Evolutionary conservation across 2,113 vertebrate genomes (phyloP).

Genomic region (Erythrocercus mccallii): DNA sequence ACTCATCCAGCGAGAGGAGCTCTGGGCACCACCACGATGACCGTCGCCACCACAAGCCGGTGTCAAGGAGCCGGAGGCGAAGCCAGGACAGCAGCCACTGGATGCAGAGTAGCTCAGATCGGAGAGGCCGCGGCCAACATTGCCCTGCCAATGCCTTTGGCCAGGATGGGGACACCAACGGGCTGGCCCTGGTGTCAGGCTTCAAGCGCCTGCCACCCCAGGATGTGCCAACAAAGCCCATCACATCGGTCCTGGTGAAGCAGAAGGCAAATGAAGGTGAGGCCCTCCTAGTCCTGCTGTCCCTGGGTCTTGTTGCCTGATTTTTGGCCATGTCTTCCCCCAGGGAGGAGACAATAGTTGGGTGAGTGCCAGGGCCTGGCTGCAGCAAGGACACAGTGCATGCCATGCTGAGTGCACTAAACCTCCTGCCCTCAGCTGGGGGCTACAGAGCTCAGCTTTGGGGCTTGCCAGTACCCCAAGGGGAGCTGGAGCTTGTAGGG

Average conservation of each 20-base stretch:
- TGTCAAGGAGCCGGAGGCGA: not conserved
- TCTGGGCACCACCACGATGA: constrained; percentile 40
- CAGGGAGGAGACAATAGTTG: fast-evolving
- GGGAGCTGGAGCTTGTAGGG: not conserved
- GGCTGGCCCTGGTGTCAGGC: constrained; percentile 81
- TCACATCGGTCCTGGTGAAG: constrained; percentile 83
- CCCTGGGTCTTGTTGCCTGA: not conserved
- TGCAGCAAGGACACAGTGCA: fast-evolving
- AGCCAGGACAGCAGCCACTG: constrained; percentile 42
- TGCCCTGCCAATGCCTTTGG: not conserved
- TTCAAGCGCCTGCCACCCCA: constrained; percentile 84
- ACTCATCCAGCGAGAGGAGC: constrained; percentile 78
- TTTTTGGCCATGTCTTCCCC: not conserved
- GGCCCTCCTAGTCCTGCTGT: not conserved
- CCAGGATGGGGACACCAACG: not conserved
- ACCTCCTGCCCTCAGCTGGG: not conserved
- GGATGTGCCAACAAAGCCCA: constrained; percentile 72
- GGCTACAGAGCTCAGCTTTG: not conserved
- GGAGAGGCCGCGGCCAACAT: not conserved
- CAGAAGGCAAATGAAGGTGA: constrained; percentile 83
- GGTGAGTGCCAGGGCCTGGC: not conserved
- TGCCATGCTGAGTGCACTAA: not conserved
- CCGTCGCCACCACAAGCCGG: not conserved
- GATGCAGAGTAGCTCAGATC: not conserved
- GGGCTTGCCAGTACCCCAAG: not conserved